Conservation (phyloP, 2,888 invertebrate genomes). For the Dendrolimus pini region DNA sequence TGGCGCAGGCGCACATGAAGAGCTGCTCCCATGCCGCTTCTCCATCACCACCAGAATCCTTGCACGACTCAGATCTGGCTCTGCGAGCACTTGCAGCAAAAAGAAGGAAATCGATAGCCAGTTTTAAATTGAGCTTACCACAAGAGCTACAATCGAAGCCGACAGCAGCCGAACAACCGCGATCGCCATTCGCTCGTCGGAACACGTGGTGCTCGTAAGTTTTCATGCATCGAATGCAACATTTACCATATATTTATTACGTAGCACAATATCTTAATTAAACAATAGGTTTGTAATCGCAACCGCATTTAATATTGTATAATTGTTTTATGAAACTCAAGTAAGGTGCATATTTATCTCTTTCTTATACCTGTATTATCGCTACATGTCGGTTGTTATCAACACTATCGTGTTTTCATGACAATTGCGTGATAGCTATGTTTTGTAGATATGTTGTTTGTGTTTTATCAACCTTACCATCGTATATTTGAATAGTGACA, state of each 20-base stretch:
- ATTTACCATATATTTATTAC: not conserved
- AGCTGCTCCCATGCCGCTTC: constrained; percentile 52
- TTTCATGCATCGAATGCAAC: constrained; percentile 6
- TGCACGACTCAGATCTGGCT: constrained; percentile 54
- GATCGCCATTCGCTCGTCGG: constrained; percentile 54
- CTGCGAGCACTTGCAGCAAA: constrained; percentile 65
- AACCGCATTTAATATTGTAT: not conserved
- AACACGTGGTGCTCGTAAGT: constrained; percentile 77
- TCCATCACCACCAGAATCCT: constrained; percentile 42
- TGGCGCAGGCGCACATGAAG: constrained; percentile 68
- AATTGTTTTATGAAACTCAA: constrained; percentile 7
- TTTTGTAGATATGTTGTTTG: constrained; percentile 23
- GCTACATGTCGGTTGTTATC: constrained; percentile 27
- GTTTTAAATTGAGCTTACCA: constrained; percentile 55
- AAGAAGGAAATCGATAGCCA: constrained; percentile 64
- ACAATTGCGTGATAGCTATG: constrained; percentile 31
- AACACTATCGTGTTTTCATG: constrained; percentile 33
- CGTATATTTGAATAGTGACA: constrained; percentile 18
- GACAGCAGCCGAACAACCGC: constrained; percentile 38
- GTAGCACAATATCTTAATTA: not conserved
- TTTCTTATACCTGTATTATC: constrained; percentile 28
- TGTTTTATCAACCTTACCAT: constrained; percentile 18
- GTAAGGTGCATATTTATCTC: constrained; percentile 1
- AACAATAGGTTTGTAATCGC: not conserved
- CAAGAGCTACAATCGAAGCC: constrained; percentile 45